phyloP scores from a whole-genome alignment of 2,797 vertebrate species.

The Erithacus rubecula region DNA sequence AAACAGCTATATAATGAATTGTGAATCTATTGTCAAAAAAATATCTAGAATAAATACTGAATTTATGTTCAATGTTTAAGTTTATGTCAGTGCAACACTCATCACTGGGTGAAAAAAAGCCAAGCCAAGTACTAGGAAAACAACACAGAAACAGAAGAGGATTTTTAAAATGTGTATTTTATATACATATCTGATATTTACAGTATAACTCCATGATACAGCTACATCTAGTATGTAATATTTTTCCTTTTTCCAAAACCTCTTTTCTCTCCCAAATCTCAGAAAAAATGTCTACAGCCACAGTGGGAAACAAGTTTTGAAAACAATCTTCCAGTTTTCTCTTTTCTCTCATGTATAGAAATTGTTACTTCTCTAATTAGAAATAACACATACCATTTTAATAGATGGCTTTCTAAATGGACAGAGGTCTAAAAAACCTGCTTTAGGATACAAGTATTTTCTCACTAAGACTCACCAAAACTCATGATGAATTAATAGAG shows the following conservation, averaged over 20 bases:
- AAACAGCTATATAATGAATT: background rate
- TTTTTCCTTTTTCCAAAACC: background rate
- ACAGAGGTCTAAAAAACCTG: background rate
- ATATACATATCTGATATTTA: background rate
- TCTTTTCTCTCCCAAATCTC: background rate
- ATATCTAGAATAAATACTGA: background rate
- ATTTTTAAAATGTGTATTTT: background rate
- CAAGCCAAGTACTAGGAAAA: background rate
- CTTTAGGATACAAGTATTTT: background rate
- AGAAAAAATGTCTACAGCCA: background rate
- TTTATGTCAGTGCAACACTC: background rate
- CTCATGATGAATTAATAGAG: background rate
- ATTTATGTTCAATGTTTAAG: background rate
- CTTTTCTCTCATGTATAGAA: background rate
- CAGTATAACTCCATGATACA: background rate
- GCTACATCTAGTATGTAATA: background rate
- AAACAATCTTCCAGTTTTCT: background rate
- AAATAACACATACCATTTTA: background rate
- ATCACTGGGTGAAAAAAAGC: fast-evolving
- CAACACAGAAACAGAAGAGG: background rate
- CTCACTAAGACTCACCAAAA: background rate
- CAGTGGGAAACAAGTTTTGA: background rate
- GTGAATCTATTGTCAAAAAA: background rate
- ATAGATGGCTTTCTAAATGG: background rate
- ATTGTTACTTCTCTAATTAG: background rate